These are phyloP conservation scores for Omphaloscelis lunosa DNA, from an alignment of 2,888 invertebrate species.

Conservation along the genomic window DNA sequence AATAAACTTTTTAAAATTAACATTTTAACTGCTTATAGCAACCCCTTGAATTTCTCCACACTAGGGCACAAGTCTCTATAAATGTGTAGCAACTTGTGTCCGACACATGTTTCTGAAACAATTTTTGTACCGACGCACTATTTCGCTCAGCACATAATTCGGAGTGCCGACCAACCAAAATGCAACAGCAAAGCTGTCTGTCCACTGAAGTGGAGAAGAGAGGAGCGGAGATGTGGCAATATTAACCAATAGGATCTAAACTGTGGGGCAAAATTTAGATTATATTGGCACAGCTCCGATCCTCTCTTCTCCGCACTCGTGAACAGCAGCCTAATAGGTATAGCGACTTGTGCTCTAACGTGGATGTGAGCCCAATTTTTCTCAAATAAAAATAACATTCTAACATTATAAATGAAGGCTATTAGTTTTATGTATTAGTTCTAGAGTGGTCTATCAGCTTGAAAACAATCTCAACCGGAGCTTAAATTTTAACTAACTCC, in stretches of 20 bases:
- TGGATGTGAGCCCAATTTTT: not conserved
- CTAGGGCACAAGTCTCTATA: not conserved
- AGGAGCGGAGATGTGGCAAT: no score
- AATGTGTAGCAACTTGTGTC: conserved; percentile 7
- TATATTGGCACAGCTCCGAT: no score
- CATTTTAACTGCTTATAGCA: conserved; percentile 60
- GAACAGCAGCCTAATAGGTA: no score
- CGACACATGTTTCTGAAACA: conserved; percentile 5
- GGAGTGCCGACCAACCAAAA: not conserved
- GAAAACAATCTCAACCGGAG: not conserved
- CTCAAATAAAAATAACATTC: not conserved
- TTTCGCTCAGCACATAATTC: not conserved
- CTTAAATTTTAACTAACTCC: not conserved
- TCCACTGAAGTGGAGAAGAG: no score
- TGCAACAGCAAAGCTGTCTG: not conserved
- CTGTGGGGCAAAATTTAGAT: no score
- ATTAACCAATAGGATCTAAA: no score
- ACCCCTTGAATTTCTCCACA: not conserved
- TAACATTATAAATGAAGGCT: conserved; percentile 7
- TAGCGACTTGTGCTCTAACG: conserved; percentile 19
- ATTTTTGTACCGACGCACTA: not conserved
- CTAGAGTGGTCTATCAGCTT: not conserved
- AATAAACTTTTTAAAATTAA: conserved; percentile 41
- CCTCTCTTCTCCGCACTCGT: no score
- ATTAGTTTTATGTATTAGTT: not conserved